phyloP scores from a whole-genome alignment of 2,888 invertebrate genomes.

The Andrena trimmerana region DNA sequence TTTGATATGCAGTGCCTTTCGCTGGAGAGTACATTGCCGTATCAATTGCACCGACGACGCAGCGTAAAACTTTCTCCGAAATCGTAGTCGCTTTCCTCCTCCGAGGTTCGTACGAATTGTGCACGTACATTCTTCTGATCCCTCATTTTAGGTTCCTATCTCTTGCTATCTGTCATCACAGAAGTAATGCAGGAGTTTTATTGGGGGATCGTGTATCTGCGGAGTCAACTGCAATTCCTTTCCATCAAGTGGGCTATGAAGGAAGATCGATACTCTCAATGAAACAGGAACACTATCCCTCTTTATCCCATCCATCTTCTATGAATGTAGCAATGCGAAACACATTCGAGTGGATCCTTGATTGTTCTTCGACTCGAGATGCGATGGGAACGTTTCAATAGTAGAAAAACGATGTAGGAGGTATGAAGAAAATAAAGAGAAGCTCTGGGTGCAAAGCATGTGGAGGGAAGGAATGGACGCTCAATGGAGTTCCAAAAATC shows the following conservation, averaged over 20 bases:
- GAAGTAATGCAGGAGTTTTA: neutral
- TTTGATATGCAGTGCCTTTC: constrained; percentile 5
- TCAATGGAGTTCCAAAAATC: constrained; percentile 63
- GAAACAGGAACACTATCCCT: neutral
- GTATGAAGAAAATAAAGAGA: constrained; percentile 43
- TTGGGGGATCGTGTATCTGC: neutral
- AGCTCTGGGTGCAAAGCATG: neutral
- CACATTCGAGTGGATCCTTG: neutral
- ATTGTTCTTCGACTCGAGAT: neutral
- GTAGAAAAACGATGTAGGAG: constrained; percentile 38
- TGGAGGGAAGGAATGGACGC: constrained; percentile 46
- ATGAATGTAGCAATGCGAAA: neutral
- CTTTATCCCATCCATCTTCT: constrained; percentile 11
- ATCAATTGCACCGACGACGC: constrained; percentile 2
- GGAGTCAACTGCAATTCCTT: constrained; percentile 11
- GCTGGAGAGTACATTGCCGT: neutral
- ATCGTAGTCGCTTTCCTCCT: neutral
- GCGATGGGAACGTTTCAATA: neutral
- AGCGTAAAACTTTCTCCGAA: too few species aligned
- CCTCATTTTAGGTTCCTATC: neutral
- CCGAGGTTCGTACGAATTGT: neutral
- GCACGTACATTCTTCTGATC: too few species aligned
- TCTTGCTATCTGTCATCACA: neutral
- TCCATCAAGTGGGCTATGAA: constrained; percentile 1
- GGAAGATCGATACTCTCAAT: neutral